Base-by-base conservation (phyloP, 2,797 vertebrate genomes). In the Champsocephalus esox region DNA sequence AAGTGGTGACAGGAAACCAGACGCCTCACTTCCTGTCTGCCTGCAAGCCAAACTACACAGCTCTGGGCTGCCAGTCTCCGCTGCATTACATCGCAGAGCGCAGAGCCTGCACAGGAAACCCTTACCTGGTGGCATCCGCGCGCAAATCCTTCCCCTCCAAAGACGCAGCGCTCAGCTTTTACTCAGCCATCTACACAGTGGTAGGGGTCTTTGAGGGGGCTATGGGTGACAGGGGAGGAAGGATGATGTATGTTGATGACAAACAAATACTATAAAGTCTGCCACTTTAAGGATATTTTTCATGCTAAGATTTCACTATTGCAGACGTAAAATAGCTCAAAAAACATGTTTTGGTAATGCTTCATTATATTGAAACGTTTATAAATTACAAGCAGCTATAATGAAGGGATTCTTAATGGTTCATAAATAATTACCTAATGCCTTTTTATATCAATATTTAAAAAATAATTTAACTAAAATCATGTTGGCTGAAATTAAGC, bases 91-190 rank as follows among this genome's bases (percentile, higher is more conserved):
- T 98, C 79, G 94, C 94, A 0, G 95, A 96, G 79, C 93, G 84
- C 7, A 93, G 76, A 54, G 96, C 93, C 89, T 97, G 86, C 90
- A 96, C 94, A 0, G 97, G 96, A 32, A 96, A 96, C 92, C 96
- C 96, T 0, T 95, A 90, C 84, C 83, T 97, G 68, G 95, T 98
- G 83, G 88, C 83, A 0, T 95, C 95, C 0, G 97, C 97, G 0
- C 96, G 97, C 49, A 96, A 96, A 70, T 97, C 97, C 64, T 98
- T 98, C 81, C 97, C 97, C 45, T 98, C 96, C 83, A 98, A 98
- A 89, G 97, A 98, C 0, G 94, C 96, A 0, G 97, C 97, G 0
- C 95, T 98, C 72, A 96, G 96, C 75, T 96, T 96, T 73, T 98
- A 98, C 44, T 96, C 96, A 0, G 97, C 96, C 57, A 89, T 96